Conservation (phyloP, 2,113 vertebrate genomes). For the Crotalus horridus region DNA sequence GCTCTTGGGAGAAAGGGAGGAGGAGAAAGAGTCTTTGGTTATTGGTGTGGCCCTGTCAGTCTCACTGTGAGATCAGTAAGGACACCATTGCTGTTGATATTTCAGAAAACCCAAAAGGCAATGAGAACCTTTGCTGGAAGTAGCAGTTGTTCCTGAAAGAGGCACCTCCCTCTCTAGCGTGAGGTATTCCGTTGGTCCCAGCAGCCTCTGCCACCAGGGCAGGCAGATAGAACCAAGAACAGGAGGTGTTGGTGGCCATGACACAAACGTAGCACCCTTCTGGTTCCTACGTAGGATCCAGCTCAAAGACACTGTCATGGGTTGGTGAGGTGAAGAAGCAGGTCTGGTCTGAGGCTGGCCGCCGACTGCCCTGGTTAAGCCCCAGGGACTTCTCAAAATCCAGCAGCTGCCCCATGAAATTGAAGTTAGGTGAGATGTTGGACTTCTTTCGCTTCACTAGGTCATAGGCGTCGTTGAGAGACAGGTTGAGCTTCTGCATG, state of each 20-base stretch:
- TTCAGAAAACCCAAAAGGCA: background rate
- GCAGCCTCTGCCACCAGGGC: slow-evolving; percentile 13
- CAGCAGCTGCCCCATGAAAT: slow-evolving; percentile 88
- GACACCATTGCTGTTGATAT: background rate
- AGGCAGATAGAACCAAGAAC: background rate
- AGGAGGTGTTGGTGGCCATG: background rate
- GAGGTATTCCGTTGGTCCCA: slow-evolving; percentile 22
- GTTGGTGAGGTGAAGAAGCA: slow-evolving; percentile 77
- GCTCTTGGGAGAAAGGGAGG: background rate
- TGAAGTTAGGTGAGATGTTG: slow-evolving; percentile 89
- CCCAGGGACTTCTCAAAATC: slow-evolving; percentile 84
- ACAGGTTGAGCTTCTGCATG: slow-evolving; percentile 86
- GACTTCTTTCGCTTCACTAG: slow-evolving; percentile 87
- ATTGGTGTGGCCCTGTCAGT: background rate
- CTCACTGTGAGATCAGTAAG: background rate
- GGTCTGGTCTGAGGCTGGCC: slow-evolving; percentile 51
- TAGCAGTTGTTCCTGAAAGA: background rate
- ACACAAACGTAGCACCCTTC: background rate
- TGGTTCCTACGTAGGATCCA: slow-evolving; percentile 72
- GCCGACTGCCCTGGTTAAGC: slow-evolving; percentile 57
- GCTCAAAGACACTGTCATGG: slow-evolving; percentile 79
- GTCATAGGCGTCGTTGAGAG: slow-evolving; percentile 85
- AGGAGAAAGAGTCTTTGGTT: slow-evolving; percentile 15
- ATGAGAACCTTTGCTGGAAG: background rate
- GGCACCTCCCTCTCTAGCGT: background rate